These are phyloP conservation scores for Pyralis farinalis DNA, from an alignment of 2,888 invertebrate species.

Conservation along the genomic window DNA sequence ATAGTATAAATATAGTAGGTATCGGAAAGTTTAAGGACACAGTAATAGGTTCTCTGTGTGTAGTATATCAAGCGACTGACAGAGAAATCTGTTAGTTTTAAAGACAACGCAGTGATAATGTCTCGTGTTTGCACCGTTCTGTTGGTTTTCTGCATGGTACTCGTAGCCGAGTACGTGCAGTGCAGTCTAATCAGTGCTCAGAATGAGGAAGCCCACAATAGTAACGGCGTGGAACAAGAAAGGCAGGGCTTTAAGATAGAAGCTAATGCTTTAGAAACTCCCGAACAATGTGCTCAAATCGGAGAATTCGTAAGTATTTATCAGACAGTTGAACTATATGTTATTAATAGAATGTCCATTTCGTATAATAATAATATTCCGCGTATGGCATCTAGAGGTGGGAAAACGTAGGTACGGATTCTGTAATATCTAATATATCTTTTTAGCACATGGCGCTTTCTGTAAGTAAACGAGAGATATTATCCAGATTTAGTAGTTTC, in stretches of 20 bases:
- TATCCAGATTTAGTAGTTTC: too few species aligned
- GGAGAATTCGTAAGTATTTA: slow-evolving; percentile 56
- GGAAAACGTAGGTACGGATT: too few species aligned
- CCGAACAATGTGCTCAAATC: slow-evolving; percentile 39
- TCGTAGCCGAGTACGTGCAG: slow-evolving; percentile 28
- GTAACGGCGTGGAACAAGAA: slow-evolving; percentile 12
- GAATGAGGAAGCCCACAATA: slow-evolving; percentile 22
- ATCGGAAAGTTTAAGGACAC: too few species aligned
- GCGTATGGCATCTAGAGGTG: too few species aligned
- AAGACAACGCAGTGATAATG: slow-evolving; percentile 24
- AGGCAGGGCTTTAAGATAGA: slow-evolving; percentile 20
- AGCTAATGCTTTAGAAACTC: slow-evolving; percentile 2
- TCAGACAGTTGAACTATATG: too few species aligned
- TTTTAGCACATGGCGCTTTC: too few species aligned
- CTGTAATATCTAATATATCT: too few species aligned
- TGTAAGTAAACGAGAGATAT: too few species aligned
- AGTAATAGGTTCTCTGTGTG: slow-evolving; percentile 16
- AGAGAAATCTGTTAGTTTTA: slow-evolving; percentile 19
- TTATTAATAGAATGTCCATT: too few species aligned
- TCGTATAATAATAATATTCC: too few species aligned
- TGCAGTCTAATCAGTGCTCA: slow-evolving; percentile 34
- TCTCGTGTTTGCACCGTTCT: slow-evolving; percentile 25
- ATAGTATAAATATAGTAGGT: too few species aligned
- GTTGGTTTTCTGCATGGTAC: slow-evolving; percentile 24
- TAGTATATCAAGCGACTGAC: slow-evolving; percentile 23